Evolutionary conservation across 2,113 vertebrate species (phyloP), one percentile per base, ranked within the genome.

Genomic region (Trematomus loennbergii): DNA sequence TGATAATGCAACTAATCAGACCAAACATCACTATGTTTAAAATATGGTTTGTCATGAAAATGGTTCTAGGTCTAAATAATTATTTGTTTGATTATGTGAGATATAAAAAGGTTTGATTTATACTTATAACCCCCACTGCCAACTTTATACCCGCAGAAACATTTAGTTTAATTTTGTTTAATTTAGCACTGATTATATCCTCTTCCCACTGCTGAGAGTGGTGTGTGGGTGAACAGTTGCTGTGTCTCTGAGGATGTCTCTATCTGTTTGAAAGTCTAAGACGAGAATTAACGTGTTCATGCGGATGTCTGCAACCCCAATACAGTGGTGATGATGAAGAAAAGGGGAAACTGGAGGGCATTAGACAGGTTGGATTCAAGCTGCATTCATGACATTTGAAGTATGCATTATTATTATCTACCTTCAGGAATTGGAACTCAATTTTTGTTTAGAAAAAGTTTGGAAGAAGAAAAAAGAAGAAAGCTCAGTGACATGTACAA

Each of bases 281-380:
- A 77, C 46, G 63, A 82, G 59, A 87, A 79, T 79, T 59, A 72
- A 75, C 43, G 52, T 66, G 36, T 80, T 87, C 64, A 72, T 48
- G 12, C 79, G 43, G 64, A 78, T 74, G 58, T 36, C 58, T 82
- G 54, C 46, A 82, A 66, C 71, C 48, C 72, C 86, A 22, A 79
- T 66, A 65, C 10, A 67, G 75, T 57, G 25, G 75, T 57, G 25
- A 9, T 69, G 65, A 78, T 43, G 36, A 75, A 84, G 87, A 55
- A 63, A 61, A 15, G 68, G n/a, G 33, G 55, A 74, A 53, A 52
- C 57, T 33, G 18, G 36, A 73, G 50, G 58, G 73, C 15, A 43
- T 66, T 40, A 53, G 9, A 70, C 11, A n/a, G 12, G 12, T 45
- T 25, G 29, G 5, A 1, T 58, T n/a, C 45, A 69, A 36, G 8